These are phyloP conservation scores for Pedetes capensis DNA, from an alignment of 2,113 vertebrate species.

Conservation along the genomic window DNA sequence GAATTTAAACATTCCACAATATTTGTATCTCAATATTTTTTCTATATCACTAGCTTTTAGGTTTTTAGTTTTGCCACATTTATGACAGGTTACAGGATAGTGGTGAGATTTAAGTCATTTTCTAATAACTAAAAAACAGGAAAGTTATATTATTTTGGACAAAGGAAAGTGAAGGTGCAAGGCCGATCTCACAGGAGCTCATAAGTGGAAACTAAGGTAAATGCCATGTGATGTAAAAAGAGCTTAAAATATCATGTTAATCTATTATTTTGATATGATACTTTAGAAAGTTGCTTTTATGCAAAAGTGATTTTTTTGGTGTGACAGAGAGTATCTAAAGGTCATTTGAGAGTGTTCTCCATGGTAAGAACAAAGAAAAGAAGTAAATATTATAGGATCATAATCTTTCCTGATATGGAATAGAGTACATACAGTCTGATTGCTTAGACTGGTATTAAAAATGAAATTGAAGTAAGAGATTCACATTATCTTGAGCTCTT, in stretches of 20 bases:
- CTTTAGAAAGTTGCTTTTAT: constrained; percentile 22
- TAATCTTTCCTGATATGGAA: not conserved
- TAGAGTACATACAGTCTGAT: not conserved
- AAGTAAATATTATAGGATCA: not conserved
- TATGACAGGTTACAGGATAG: not conserved
- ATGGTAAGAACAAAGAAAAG: not conserved
- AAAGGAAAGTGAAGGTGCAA: not conserved
- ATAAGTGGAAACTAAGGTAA: not conserved
- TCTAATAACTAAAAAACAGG: not conserved
- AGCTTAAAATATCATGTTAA: not conserved
- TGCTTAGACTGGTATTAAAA: not conserved
- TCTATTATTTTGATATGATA: not conserved
- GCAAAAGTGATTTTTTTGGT: constrained; percentile 26
- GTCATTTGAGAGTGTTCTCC: not conserved
- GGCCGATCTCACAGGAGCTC: not conserved
- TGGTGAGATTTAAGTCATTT: not conserved
- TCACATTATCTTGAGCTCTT: constrained; percentile 14
- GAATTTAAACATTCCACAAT: not conserved
- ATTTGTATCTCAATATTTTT: constrained; percentile 16
- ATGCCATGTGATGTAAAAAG: not conserved
- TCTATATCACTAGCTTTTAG: not conserved
- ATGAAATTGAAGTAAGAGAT: constrained; percentile 19
- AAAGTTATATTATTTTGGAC: not conserved
- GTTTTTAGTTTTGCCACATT: not conserved
- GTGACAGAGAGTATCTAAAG: not conserved